These are phyloP conservation scores for Oscheius sp. DNA, from an alignment of 2,888 invertebrate species.

Conservation along the genomic window DNA sequence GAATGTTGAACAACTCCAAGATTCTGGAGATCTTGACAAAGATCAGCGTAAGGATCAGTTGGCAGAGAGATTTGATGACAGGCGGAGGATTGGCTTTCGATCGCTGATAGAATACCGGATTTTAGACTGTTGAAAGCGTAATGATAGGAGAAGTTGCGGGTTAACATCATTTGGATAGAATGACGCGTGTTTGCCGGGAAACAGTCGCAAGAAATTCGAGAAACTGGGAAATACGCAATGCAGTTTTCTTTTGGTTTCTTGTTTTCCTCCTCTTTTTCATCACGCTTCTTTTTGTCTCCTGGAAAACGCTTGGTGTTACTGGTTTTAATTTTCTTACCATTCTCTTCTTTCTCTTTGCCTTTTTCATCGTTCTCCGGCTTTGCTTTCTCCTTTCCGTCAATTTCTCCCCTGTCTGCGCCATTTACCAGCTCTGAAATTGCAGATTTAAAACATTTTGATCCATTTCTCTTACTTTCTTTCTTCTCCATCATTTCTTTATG, in stretches of 20 bases:
- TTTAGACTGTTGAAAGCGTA: slow-evolving; percentile 10
- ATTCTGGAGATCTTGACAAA: slow-evolving; percentile 13
- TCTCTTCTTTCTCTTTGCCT: no score
- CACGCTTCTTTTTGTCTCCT: no score
- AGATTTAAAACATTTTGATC: no score
- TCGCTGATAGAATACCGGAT: background rate
- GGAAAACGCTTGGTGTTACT: no score
- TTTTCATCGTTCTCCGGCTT: background rate
- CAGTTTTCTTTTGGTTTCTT: background rate
- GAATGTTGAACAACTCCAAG: slow-evolving; percentile 7
- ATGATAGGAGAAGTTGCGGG: slow-evolving; percentile 8
- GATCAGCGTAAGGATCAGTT: background rate
- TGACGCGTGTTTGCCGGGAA: slow-evolving; percentile 23
- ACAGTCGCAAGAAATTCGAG: background rate
- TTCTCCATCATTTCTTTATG: background rate
- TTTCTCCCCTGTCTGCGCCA: no score
- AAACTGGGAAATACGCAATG: background rate
- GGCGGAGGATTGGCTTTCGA: background rate
- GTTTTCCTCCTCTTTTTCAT: background rate
- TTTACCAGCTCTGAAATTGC: no score
- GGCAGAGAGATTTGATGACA: slow-evolving; percentile 17
- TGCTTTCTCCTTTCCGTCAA: background rate
- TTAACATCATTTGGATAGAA: slow-evolving; percentile 4
- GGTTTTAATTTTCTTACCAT: background rate
- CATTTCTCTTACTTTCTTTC: background rate